These are phyloP conservation scores for Aramus guarauna DNA, from an alignment of 2,113 vertebrate species.

Conservation along the genomic window DNA sequence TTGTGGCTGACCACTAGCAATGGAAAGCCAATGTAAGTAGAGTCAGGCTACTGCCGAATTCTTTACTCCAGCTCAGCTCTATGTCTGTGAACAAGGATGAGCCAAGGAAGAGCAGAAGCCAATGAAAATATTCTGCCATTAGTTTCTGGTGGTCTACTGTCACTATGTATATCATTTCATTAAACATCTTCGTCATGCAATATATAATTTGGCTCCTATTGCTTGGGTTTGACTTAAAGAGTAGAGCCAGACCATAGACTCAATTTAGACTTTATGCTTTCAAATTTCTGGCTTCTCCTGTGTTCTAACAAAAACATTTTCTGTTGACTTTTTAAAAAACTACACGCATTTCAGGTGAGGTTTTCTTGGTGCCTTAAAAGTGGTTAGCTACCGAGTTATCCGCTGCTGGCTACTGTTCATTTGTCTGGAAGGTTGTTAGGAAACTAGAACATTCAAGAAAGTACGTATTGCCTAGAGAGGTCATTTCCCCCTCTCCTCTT, in stretches of 20 bases:
- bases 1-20: background rate
- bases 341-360: constrained; percentile 43
- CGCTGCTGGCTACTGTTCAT: background rate
- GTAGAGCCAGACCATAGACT: background rate
- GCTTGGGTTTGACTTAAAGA: constrained; percentile 17
- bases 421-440: constrained; percentile 30
- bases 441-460: constrained; percentile 25
- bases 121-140: constrained; percentile 46
- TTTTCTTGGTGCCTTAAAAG: constrained; percentile 34
- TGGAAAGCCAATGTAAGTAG: background rate
- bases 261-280: constrained; percentile 9
- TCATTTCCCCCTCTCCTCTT: background rate
- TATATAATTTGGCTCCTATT: constrained; percentile 15
- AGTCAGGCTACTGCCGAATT: background rate
- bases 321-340: background rate
- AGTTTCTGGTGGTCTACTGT: constrained; percentile 28
- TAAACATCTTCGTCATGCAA: constrained; percentile 1
- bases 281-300: background rate
- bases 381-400: constrained; percentile 25
- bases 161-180: constrained; percentile 25
- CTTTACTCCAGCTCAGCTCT: background rate
- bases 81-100: background rate
- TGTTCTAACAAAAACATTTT: constrained; percentile 32
- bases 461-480: background rate
- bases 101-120: background rate